A percentile compares a stretch with the other conserved stretches of the same genome.
These are phyloP conservation scores for Pollicipes pollicipes DNA, from an alignment of 1,140 invertebrate genomes.

Conservation along the genomic window DNA sequence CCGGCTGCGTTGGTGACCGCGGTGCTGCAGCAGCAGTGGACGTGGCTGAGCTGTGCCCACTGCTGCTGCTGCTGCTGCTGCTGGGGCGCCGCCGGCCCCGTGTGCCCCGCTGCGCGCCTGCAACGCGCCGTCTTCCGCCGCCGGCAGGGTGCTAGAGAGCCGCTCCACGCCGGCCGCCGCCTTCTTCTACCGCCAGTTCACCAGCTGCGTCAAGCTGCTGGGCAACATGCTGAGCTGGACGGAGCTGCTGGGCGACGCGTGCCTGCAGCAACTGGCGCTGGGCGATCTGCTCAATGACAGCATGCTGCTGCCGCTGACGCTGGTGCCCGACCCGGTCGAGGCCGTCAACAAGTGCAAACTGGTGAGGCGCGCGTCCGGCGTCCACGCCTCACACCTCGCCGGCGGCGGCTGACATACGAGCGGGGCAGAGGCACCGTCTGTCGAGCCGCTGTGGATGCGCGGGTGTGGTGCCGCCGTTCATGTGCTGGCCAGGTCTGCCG, in stretches of 20 bases:
- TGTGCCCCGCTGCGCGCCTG: no score
- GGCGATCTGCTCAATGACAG: not conserved
- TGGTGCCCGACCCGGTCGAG: not conserved
- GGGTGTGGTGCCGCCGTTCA: no score
- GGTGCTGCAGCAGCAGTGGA: no score
- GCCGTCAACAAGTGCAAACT: not conserved
- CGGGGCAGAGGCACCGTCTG: no score
- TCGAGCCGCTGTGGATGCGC: no score
- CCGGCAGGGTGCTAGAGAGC: not conserved
- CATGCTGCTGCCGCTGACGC: not conserved
- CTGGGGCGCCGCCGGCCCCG: no score
- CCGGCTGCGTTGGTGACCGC: no score
- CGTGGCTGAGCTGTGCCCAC: no score
- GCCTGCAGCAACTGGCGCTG: not conserved
- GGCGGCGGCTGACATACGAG: not conserved
- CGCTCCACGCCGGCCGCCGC: not conserved
- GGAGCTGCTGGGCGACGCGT: not conserved
- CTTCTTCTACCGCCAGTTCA: not conserved
- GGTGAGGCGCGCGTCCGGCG: not conserved
- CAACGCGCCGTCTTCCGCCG: no score
- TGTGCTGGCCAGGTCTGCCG: no score
- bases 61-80: no score
- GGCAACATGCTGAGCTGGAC: constrained; percentile 4
- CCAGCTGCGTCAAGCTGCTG: not conserved
- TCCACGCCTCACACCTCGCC: no score